Evolutionary conservation across 2,797 vertebrate species (phyloP).

Genomic region (Graptemys geographica): DNA sequence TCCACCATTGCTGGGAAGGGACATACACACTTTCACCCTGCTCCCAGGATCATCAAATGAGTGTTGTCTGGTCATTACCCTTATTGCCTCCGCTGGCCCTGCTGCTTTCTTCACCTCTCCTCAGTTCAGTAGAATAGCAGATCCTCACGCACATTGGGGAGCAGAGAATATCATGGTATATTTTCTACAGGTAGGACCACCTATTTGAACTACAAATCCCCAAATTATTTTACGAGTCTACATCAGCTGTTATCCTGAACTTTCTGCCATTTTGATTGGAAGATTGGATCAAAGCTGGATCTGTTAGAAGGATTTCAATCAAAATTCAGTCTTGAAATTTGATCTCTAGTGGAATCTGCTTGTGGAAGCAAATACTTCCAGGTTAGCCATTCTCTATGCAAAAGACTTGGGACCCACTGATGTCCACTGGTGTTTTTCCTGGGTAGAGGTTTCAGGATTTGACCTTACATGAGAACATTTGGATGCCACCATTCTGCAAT

Average conservation of each 20-base stretch:
- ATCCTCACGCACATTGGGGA: background rate
- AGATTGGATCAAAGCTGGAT: background rate
- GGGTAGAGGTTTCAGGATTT: background rate
- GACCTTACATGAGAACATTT: background rate
- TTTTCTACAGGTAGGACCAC: background rate
- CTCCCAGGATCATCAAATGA: background rate
- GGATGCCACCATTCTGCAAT: background rate
- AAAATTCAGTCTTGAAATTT: background rate
- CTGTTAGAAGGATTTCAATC: background rate
- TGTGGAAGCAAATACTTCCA: background rate
- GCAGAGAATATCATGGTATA: background rate
- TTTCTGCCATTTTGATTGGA: background rate
- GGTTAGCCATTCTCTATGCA: background rate
- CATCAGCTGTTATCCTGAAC: background rate
- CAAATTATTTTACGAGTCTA: background rate
- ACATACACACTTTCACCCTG: background rate
- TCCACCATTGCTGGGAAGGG: background rate
- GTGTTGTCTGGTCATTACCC: background rate
- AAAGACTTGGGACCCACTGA: background rate
- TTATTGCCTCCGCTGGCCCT: background rate
- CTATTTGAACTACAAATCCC: background rate
- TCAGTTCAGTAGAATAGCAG: background rate
- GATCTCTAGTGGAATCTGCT: background rate
- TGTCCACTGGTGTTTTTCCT: background rate
- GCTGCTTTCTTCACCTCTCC: background rate